These are phyloP conservation scores for Lophius piscatorius DNA, from an alignment of 2,113 vertebrate species.

Conservation along the genomic window DNA sequence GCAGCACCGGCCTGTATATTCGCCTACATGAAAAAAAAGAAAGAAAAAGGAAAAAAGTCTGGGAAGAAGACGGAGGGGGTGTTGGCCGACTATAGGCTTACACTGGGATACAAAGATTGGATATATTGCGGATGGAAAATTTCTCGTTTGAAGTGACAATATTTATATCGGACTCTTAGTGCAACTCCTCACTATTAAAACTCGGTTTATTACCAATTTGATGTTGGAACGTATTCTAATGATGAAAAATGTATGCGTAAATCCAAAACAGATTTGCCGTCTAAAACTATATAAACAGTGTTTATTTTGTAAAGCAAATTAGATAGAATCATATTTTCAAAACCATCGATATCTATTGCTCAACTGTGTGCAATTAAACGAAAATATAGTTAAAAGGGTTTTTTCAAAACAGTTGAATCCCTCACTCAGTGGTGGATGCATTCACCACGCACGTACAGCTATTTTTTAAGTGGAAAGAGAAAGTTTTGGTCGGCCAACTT, in stretches of 20 bases:
- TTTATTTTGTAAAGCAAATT: too few species aligned
- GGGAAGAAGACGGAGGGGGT: conserved; percentile 43
- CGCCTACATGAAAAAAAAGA: conserved; percentile 58
- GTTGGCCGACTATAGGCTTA: conserved; percentile 63
- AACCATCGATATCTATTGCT: too few species aligned
- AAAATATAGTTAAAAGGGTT: background rate
- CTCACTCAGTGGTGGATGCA: background rate
- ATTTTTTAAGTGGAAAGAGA: background rate
- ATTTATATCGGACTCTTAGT: too few species aligned
- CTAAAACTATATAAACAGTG: too few species aligned
- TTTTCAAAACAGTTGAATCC: background rate
- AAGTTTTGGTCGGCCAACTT: conserved; percentile 72
- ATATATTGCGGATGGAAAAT: conserved; percentile 40
- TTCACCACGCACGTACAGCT: background rate
- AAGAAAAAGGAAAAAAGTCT: conserved; percentile 62
- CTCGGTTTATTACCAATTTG: too few species aligned
- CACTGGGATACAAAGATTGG: conserved; percentile 29
- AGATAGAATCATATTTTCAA: too few species aligned
- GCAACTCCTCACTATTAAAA: too few species aligned
- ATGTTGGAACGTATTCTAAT: too few species aligned
- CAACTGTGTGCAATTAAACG: background rate
- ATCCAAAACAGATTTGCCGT: too few species aligned
- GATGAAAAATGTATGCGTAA: too few species aligned
- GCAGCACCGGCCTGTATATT: conserved; percentile 74
- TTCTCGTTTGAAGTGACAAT: background rate